Percentiles rank a stretch among this genome's conserved stretches.
Conservation (phyloP, 2,888 invertebrate genomes). For the Microctonus brassicae region DNA sequence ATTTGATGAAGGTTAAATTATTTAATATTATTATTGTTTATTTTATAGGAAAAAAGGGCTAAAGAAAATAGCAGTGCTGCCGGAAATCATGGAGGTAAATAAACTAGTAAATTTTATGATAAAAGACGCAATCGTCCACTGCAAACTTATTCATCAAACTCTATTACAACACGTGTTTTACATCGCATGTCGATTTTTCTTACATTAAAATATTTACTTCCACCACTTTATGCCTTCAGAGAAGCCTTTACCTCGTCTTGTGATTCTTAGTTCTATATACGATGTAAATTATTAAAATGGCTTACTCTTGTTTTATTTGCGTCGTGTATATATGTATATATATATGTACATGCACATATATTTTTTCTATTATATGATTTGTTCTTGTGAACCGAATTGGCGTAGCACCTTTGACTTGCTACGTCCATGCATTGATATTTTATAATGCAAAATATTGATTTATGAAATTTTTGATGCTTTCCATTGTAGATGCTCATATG, state of each 20-base stretch:
- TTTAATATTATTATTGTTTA: background rate
- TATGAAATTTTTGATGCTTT: no score
- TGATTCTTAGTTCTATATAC: background rate
- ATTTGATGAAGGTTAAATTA: background rate
- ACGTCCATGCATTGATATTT: background rate
- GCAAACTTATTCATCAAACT: conserved; percentile 11
- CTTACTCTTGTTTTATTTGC: background rate
- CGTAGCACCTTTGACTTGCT: no score
- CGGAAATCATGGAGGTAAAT: conserved; percentile 68
- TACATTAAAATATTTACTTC: background rate
- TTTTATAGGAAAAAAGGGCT: conserved; percentile 64
- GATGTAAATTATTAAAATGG: background rate
- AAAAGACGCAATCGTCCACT: background rate
- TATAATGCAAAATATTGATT: no score
- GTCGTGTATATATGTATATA: background rate
- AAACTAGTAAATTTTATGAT: conserved; percentile 9
- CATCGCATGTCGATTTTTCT: conserved; percentile 42
- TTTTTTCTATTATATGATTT: background rate
- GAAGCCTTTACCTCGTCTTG: no score
- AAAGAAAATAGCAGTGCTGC: conserved; percentile 67
- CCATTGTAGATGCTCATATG: conserved; percentile 74
- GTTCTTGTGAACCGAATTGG: no score
- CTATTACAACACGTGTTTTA: conserved; percentile 44
- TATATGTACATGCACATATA: background rate
- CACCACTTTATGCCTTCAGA: no score